Evolutionary conservation across 2,888 invertebrate species (phyloP).

Genomic region (Hylaea fasciaria): DNA sequence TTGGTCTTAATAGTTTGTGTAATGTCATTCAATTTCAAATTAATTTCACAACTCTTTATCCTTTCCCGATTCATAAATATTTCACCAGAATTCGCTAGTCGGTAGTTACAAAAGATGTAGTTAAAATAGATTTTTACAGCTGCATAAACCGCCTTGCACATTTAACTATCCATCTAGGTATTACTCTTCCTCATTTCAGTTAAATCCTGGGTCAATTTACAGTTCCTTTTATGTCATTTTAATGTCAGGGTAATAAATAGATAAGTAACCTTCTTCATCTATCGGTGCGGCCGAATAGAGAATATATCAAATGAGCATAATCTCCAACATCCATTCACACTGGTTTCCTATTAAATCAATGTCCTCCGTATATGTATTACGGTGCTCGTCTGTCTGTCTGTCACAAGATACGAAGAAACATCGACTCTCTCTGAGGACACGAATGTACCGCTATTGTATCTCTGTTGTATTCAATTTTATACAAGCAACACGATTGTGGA

Average conservation of each 20-base stretch:
- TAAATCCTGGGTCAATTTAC: background rate
- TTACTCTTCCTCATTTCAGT: background rate
- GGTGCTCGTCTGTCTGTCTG: constrained; percentile 57
- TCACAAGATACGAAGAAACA: constrained; percentile 61
- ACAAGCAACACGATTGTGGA: background rate
- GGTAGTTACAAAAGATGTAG: constrained; percentile 7
- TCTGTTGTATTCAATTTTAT: constrained; percentile 20
- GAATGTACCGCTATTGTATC: constrained; percentile 38
- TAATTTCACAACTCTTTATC: too few species aligned
- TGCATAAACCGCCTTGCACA: constrained; percentile 3
- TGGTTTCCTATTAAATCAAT: constrained; percentile 69
- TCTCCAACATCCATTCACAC: constrained; percentile 64
- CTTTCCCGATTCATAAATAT: background rate
- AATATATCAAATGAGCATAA: constrained; percentile 61
- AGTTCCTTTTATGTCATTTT: constrained; percentile 35
- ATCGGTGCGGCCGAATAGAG: constrained; percentile 36
- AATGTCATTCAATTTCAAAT: too few species aligned
- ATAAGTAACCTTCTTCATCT: constrained; percentile 23
- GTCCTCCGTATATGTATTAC: constrained; percentile 70
- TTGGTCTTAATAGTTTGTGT: too few species aligned
- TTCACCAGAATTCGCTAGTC: background rate
- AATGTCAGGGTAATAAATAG: constrained; percentile 35
- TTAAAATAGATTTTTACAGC: constrained; percentile 11
- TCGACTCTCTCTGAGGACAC: constrained; percentile 43
- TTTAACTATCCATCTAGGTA: constrained; percentile 2